Evolutionary conservation across 2,113 vertebrate genomes (phyloP).

Genomic region (Notothenia coriiceps): DNA sequence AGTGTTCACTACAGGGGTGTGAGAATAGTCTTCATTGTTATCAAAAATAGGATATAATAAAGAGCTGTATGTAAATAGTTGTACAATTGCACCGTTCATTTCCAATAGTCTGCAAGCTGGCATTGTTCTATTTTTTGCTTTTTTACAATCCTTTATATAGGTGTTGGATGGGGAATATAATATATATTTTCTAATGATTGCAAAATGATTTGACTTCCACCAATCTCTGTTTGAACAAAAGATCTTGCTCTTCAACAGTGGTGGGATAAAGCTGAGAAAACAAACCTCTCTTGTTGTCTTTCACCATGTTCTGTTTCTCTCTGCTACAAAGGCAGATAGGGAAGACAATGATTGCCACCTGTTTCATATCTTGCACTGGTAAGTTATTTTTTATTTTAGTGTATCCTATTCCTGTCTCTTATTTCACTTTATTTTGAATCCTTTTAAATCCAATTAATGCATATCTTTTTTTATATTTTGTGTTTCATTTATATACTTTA

Average conservation of each 20-base stretch:
- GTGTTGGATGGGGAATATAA: neutral
- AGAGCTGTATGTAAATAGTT: neutral
- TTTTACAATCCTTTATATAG: neutral
- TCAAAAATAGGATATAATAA: neutral
- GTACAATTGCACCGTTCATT: no score
- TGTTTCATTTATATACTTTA: neutral
- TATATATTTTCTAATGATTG: neutral
- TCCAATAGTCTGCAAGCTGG: neutral
- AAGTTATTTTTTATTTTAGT: neutral
- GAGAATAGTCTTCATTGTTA: neutral
- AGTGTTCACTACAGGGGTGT: neutral
- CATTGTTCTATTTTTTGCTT: neutral
- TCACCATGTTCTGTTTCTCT: constrained; percentile 16
- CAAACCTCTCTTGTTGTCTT: neutral
- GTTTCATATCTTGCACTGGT: neutral
- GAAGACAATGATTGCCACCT: constrained; percentile 29
- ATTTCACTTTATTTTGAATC: neutral
- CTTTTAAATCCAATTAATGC: neutral
- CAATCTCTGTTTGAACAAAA: constrained; percentile 7
- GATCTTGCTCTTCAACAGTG: neutral
- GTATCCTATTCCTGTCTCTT: neutral
- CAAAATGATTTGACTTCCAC: neutral
- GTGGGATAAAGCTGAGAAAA: constrained; percentile 22
- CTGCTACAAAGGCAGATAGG: neutral
- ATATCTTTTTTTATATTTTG: neutral